Evolutionary conservation across 2,113 vertebrate genomes (phyloP).

Genomic region (Malurus melanocephalus): DNA sequence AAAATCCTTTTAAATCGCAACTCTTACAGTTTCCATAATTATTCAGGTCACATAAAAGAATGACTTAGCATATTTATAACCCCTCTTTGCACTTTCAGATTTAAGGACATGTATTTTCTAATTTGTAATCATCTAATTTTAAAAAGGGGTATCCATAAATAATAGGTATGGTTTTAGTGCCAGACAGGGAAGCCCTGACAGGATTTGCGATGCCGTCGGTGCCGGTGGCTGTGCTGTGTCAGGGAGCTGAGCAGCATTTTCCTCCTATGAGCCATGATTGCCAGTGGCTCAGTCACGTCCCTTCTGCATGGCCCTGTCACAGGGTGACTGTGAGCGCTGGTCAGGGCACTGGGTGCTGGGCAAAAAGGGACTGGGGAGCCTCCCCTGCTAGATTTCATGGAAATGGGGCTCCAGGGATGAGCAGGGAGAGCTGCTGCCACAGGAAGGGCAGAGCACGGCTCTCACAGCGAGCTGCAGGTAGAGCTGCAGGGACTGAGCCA

Average conservation of each 20-base stretch:
- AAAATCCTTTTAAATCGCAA: slow-evolving; percentile 47
- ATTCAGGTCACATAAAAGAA: slow-evolving; percentile 66
- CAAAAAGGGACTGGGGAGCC: not conserved
- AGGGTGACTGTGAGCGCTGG: too few relatives aligned
- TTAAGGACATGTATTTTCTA: slow-evolving; percentile 42
- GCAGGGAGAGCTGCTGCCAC: not conserved
- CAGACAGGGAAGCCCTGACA: slow-evolving; percentile 12
- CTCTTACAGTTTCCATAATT: slow-evolving; percentile 22
- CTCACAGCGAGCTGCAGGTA: not conserved
- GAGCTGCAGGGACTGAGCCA: not conserved
- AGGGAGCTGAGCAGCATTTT: not conserved
- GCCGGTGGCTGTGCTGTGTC: not conserved
- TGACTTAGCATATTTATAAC: slow-evolving; percentile 62
- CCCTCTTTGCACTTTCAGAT: slow-evolving; percentile 33
- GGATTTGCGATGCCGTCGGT: not conserved
- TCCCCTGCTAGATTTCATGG: not conserved
- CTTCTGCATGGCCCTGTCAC: fast-evolving
- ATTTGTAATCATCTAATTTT: slow-evolving; percentile 51
- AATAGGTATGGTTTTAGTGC: slow-evolving; percentile 25
- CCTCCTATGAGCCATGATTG: not conserved
- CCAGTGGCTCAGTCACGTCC: fast-evolving
- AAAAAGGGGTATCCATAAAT: slow-evolving; percentile 36
- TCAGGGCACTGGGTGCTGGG: not conserved
- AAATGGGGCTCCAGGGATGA: not conserved
- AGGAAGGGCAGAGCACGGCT: not conserved